Percentiles rank a stretch among this genome's conserved stretches.
Evolutionary conservation across 2,888 invertebrate species (phyloP).

Genomic region (Drosophila vallismaia): DNA sequence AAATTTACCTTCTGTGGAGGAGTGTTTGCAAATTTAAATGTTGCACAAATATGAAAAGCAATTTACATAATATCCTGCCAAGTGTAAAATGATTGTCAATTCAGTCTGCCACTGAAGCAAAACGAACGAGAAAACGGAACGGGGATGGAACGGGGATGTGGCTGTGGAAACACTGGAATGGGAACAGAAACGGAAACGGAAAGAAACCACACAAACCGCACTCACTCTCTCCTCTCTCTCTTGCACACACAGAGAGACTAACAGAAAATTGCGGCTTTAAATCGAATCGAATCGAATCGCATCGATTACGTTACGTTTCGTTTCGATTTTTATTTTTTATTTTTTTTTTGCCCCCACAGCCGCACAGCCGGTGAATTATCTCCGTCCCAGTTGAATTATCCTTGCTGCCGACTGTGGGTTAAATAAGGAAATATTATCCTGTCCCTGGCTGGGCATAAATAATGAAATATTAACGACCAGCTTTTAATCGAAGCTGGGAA

Average conservation of each 20-base stretch:
- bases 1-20: conserved; percentile 3
- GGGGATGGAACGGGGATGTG: conserved; percentile 5
- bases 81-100: conserved; percentile 81
- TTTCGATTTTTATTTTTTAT: background rate
- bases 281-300: conserved; percentile 20
- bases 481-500: conserved; percentile 1
- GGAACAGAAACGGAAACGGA: conserved; percentile 21
- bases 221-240: too few species aligned
- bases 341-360: too few species aligned
- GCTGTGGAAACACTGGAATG: conserved; percentile 2
- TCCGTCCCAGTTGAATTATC: conserved; percentile 9
- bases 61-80: conserved; percentile 79
- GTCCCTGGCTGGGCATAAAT: conserved; percentile 14
- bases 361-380: conserved; percentile 5
- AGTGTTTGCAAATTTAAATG: conserved; percentile 72
- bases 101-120: conserved; percentile 46
- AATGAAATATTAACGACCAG: conserved; percentile 6
- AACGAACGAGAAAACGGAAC: conserved; percentile 4
- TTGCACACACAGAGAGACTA: too few species aligned
- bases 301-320: conserved; percentile 7
- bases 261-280: conserved; percentile 23
- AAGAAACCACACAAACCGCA: conserved; percentile 35
- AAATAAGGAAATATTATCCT: conserved; percentile 12
- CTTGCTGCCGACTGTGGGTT: conserved; percentile 3
- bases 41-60: conserved; percentile 80